Conservation (phyloP, 2,113 vertebrate species). For the Centrocercus urophasianus region DNA sequence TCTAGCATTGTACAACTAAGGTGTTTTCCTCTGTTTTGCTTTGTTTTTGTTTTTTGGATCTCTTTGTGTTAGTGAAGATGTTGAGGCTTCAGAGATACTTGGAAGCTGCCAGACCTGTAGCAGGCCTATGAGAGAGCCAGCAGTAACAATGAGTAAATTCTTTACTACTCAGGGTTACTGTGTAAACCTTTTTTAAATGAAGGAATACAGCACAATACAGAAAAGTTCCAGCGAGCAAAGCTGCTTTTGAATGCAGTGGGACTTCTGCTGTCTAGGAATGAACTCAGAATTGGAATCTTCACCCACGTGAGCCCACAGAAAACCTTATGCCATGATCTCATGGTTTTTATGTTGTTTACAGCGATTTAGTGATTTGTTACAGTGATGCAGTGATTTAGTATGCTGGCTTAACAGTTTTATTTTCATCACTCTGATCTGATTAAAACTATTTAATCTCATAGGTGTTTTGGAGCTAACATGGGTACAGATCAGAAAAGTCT, state of each 20-base stretch:
- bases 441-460: not conserved
- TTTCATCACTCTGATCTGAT: not conserved
- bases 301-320: not conserved
- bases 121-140: not conserved
- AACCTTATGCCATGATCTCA: not conserved
- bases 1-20: fast-evolving
- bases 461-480: not conserved
- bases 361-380: not conserved
- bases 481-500: not conserved
- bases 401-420: not conserved
- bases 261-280: not conserved
- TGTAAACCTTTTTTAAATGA: not conserved
- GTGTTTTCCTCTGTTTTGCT: not conserved
- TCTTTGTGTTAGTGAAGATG: not conserved
- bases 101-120: not conserved
- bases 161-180: not conserved
- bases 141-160: not conserved
- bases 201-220: not conserved
- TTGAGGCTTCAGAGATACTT: not conserved
- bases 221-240: not conserved
- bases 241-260: not conserved
- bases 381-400: not conserved
- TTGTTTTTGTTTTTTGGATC: not conserved
- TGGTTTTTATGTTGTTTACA: not conserved
- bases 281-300: not conserved